Percentiles rank a stretch among this genome's conserved stretches.
These are phyloP conservation scores for Hemibagrus wyckioides DNA, from an alignment of 2,113 vertebrate genomes.

Conservation along the genomic window DNA sequence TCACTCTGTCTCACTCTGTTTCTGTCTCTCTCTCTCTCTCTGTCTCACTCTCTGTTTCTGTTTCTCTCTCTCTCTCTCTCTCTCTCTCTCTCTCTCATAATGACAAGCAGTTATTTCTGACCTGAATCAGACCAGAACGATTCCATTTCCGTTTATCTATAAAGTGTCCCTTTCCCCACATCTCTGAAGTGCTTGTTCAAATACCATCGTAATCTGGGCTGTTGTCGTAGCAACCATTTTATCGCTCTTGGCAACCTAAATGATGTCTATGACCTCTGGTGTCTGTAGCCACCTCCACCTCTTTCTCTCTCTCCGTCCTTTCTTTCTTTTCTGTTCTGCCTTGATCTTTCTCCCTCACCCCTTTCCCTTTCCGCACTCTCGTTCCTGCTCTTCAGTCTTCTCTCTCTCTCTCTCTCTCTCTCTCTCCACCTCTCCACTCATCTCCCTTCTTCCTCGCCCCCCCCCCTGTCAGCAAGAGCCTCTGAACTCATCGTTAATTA, in stretches of 20 bases:
- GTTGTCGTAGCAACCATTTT: slow-evolving; percentile 38
- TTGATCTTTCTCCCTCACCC: neutral
- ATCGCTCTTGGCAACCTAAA: slow-evolving; percentile 26
- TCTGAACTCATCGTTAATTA: slow-evolving; percentile 10
- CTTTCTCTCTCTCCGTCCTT: neutral
- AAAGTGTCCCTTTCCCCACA: neutral
- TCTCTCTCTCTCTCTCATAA: neutral
- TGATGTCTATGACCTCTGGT: neutral
- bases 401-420: neutral
- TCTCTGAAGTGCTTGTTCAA: neutral
- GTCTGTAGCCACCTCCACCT: slow-evolving; percentile 4
- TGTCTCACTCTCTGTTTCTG: neutral
- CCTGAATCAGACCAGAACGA: neutral
- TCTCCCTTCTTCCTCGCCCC: neutral
- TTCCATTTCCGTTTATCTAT: neutral
- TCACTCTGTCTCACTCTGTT: neutral
- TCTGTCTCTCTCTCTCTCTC: neutral
- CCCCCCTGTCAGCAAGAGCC: neutral
- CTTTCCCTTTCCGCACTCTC: neutral
- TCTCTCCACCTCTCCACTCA: neutral
- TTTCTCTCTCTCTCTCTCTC: neutral
- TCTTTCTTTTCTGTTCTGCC: neutral
- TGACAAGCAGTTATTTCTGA: neutral
- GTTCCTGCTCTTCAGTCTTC: neutral
- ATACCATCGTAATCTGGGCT: slow-evolving; percentile 26